These are phyloP conservation scores for Chionoecetes opilio DNA, from an alignment of 1,140 invertebrate species.

Conservation along the genomic window DNA sequence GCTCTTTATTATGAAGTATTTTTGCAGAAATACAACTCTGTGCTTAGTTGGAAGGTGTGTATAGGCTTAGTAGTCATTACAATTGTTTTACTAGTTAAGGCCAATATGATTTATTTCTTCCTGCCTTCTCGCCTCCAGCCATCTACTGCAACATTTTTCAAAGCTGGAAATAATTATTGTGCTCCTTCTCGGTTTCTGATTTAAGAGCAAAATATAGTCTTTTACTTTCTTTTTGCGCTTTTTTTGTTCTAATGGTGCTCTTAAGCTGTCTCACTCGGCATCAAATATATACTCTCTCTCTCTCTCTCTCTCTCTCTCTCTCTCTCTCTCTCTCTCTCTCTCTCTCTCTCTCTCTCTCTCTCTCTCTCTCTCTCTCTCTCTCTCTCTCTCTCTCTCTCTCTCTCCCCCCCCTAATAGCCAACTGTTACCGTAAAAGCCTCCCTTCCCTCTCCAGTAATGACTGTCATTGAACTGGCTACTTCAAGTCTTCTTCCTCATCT, in stretches of 20 bases:
- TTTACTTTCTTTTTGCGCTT: neutral
- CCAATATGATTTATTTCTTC: no score
- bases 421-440: constrained; percentile 12
- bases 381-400: constrained; percentile 27
- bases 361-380: constrained; percentile 1
- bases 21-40: no score
- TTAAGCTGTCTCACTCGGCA: neutral
- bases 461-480: neutral
- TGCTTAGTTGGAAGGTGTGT: no score
- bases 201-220: neutral
- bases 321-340: constrained; percentile 27
- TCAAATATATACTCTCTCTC: no score
- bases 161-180: no score
- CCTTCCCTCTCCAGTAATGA: neutral
- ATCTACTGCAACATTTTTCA: no score
- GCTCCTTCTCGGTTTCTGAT: no score
- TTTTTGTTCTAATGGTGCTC: neutral
- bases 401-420: neutral
- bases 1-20: no score
- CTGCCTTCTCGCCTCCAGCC: no score
- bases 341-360: constrained; percentile 27
- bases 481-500: neutral
- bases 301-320: neutral
- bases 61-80: no score
- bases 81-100: no score